These are phyloP conservation scores for Prionailurus bengalensis DNA, from an alignment of 2,113 vertebrate species.

Conservation along the genomic window DNA sequence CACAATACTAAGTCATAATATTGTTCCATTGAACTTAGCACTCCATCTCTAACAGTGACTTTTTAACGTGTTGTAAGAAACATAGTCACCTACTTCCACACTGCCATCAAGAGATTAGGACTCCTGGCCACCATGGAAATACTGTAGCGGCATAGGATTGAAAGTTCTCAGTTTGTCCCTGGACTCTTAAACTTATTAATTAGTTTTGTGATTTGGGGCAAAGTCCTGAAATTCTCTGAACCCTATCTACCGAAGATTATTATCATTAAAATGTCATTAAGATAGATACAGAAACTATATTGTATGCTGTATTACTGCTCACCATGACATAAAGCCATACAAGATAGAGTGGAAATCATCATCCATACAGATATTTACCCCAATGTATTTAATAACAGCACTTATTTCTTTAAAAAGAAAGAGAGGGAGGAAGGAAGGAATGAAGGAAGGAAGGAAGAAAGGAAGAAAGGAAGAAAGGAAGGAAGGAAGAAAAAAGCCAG, in stretches of 20 bases:
- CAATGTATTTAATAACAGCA: neutral
- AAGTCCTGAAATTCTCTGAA: neutral
- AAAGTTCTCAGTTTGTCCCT: neutral
- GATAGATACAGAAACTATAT: neutral
- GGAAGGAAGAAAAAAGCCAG: too few species aligned
- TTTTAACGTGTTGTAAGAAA: neutral
- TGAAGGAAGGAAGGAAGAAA: too few species aligned
- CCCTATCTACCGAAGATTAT: neutral
- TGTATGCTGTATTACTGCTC: too few species aligned
- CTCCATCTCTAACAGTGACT: neutral
- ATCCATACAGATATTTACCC: neutral
- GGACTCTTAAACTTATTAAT: neutral
- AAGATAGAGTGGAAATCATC: neutral
- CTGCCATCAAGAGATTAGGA: neutral
- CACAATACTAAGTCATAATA: neutral
- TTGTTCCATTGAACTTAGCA: neutral
- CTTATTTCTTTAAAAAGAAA: neutral
- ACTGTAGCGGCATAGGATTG: fast-evolving
- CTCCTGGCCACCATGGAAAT: neutral
- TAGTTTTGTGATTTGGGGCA: constrained; percentile 25
- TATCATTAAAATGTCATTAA: constrained; percentile 11
- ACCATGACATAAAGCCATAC: neutral
- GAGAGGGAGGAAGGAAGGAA: too few species aligned
- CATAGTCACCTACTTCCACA: neutral
- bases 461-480: too few species aligned